These are phyloP conservation scores for Thereva unica DNA, from an alignment of 2,888 invertebrate genomes.

Conservation along the genomic window DNA sequence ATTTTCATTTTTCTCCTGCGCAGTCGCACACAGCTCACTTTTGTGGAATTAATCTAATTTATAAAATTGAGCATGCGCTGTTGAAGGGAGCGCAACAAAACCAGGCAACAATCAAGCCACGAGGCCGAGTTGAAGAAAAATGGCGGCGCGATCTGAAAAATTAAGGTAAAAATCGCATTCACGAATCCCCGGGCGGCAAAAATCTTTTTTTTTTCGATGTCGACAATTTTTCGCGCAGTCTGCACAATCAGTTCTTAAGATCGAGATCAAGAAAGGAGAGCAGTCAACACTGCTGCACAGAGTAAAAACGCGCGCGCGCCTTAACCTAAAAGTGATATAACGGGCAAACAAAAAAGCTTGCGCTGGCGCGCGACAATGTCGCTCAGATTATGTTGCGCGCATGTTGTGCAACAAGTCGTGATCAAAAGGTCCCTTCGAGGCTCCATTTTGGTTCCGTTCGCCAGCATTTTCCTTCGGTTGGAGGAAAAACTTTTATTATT, in stretches of 20 bases:
- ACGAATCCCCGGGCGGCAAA: constrained; percentile 6
- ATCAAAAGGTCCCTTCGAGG: constrained; percentile 13
- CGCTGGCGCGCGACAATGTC: constrained; percentile 11
- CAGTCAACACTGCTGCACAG: not conserved
- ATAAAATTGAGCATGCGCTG: too few species aligned
- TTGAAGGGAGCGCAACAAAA: too few species aligned
- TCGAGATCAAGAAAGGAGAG: constrained; percentile 25
- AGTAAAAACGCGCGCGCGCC: not conserved
- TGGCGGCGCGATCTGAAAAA: constrained; percentile 15
- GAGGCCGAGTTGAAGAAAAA: constrained; percentile 18
- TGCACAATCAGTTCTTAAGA: constrained; percentile 16
- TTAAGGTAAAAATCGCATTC: constrained; percentile 21
- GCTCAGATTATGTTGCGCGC: constrained; percentile 4
- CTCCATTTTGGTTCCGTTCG: constrained; percentile 14
- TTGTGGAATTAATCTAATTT: too few species aligned
- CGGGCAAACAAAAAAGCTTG: not conserved
- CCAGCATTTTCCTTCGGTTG: constrained; percentile 5
- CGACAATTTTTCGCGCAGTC: constrained; percentile 14
- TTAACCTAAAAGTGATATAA: not conserved
- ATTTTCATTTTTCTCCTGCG: constrained; percentile 10
- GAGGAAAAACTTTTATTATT: constrained; percentile 10
- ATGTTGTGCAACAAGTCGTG: constrained; percentile 28
- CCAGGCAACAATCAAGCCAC: not conserved
- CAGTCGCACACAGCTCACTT: constrained; percentile 7
- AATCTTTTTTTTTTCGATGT: constrained; percentile 1